phyloP scores from a whole-genome alignment of 2,888 invertebrate genomes.

The Cerceris ruficornis region DNA sequence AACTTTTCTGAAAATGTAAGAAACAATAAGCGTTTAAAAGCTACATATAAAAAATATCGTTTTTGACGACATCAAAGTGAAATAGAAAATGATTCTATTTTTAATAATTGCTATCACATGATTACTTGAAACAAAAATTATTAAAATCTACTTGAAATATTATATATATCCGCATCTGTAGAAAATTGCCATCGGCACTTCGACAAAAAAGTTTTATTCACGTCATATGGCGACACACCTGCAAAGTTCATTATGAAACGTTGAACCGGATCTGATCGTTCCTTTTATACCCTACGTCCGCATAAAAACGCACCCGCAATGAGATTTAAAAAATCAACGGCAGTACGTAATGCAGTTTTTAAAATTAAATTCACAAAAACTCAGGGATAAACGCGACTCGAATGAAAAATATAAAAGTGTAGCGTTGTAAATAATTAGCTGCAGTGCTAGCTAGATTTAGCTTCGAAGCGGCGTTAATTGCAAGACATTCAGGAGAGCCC shows the following conservation, averaged over 20 bases:
- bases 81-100: no score
- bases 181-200: slow-evolving; percentile 16
- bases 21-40: no score
- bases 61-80: no score
- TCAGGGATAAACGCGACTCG: background rate
- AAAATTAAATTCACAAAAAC: slow-evolving; percentile 1
- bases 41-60: no score
- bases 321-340: background rate
- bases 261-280: slow-evolving; percentile 26
- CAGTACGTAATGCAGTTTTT: background rate
- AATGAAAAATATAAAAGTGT: background rate
- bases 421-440: slow-evolving; percentile 34
- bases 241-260: slow-evolving; percentile 21
- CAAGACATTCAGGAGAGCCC: slow-evolving; percentile 56
- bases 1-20: no score
- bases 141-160: background rate
- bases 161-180: slow-evolving; percentile 22
- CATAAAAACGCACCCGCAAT: background rate
- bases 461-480: slow-evolving; percentile 51
- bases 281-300: background rate
- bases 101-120: no score
- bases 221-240: slow-evolving; percentile 23
- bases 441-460: slow-evolving; percentile 4
- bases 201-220: slow-evolving; percentile 10
- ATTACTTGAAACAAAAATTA: no score